Percentiles rank a stretch among this genome's conserved stretches.
Conservation (phyloP, 2,888 invertebrate genomes). For the Plagodis dolabraria region DNA sequence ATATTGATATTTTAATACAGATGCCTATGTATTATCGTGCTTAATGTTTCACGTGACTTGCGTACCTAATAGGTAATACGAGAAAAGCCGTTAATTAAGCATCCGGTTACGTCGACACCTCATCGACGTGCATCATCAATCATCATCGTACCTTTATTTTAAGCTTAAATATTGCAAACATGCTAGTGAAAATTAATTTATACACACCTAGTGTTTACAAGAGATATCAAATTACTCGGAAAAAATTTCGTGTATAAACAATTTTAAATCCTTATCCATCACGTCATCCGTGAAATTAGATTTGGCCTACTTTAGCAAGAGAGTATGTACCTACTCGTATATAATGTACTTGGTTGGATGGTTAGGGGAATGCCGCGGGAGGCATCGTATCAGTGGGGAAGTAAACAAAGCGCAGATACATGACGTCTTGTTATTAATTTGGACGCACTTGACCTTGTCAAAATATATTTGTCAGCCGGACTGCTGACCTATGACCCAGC, state of each 20-base stretch:
- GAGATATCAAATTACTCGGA: conserved; percentile 1
- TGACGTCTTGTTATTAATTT: conserved; percentile 45
- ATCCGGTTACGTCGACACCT: too few species aligned
- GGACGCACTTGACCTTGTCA: conserved; percentile 64
- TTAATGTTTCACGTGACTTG: too few species aligned
- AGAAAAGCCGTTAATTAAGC: too few species aligned
- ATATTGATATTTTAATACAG: conserved; percentile 3
- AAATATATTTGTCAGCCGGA: conserved; percentile 55
- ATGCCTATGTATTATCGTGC: background rate
- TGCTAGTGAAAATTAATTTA: too few species aligned
- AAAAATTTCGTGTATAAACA: conserved; percentile 2
- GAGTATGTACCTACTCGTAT: background rate
- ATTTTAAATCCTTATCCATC: background rate
- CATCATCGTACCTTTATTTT: too few species aligned
- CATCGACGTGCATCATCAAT: too few species aligned
- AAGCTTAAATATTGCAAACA: too few species aligned
- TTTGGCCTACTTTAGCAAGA: conserved; percentile 4
- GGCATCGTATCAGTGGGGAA: conserved; percentile 13
- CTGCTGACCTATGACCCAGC: conserved; percentile 49
- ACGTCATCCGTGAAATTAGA: conserved; percentile 6
- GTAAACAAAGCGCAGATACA: conserved; percentile 17
- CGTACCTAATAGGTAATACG: too few species aligned
- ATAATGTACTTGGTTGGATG: background rate
- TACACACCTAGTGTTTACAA: background rate
- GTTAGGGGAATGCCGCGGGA: conserved; percentile 2